Base-by-base conservation (phyloP, 2,888 invertebrate species). In the Mermis nigrescens region DNA sequence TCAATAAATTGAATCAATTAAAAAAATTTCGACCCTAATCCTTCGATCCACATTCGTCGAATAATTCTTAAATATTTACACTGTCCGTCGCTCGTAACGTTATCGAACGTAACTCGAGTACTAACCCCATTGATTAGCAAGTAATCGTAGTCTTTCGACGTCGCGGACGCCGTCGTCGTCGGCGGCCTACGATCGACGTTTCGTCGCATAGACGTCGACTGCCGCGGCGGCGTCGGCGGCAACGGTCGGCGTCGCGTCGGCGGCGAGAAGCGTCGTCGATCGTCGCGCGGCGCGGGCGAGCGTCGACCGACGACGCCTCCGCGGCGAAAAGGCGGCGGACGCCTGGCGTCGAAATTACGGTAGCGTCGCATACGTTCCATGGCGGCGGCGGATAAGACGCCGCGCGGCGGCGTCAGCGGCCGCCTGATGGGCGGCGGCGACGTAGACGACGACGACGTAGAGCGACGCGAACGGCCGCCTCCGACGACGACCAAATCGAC, bases 401-500 rank as follows among this genome's bases (percentile, higher is more conserved):
- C 38, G 38, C 38, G 38, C 38, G 38, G 38, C 19, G 38, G 38
- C 38, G 38, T 38, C 12, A 38, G 38, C 38, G 38, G 38, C 12
- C 38, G 38, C 7, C 19, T 38, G 38, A 38, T 19, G 38, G 12
- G 38, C 7, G 7, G 38, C 38, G 7, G 7, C 38, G 38, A 19
- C 7, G 38, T n/a, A n/a, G n/a, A n/a, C n/a, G n/a, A n/a, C n/a
- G n/a, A n/a, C n/a, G n/a, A n/a, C n/a, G n/a, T n/a, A n/a, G 51
- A 51, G 51, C 51, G 22, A 51, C 51, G 7, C 22, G 12, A 4
- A n/a, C 51, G 22, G 51, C 51, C 51, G 24, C 38, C 38, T 38
- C 22, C 46, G 19, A 31, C 46, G n/a, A 31, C n/a, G n/a, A 46
- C 31, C n/a, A 4, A 46, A 22, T 90, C 81, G 76, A 90, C 89